Base-by-base conservation (phyloP, 23 tunicate species). In the Pegea sp. region DNA sequence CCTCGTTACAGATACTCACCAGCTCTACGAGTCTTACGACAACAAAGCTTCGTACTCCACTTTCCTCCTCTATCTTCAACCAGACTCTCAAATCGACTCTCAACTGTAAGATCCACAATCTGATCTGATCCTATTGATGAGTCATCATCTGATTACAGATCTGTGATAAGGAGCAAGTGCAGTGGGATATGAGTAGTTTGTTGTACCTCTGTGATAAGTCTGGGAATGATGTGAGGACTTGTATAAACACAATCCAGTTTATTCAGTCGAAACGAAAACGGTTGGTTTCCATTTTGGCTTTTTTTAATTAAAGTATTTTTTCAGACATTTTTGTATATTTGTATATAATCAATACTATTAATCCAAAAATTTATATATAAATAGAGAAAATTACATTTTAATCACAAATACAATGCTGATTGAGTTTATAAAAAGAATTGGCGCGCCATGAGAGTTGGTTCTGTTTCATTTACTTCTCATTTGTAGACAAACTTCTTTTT, bases 171-270 rank as follows among this genome's bases (percentile, higher is more conserved):
- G 84, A 84, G 49, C 48, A 33, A 22, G 38, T 87, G 51, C 63
- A 72, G 1, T 67, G 90, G 49, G 92, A 78, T 44, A 54, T 77
- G 57, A 54, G 91, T 22, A 56, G 71, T 28, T 57, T 90, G 29
- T 43, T 90, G 25, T 72, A 66, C 16, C 68, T 91, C 22, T 81
- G 93, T 44, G 93, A 91, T 30, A 91, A 91, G 60, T 54, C 93
- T 0, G 93, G 81, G 18, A 81, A 91, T 58, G 99, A 91, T 63
- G 75, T 91, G 1, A 61, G 99, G 48, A 67, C 93, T 24, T 91
- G 99, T 34, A 72, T 91, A 42, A 91, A 91, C 57, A 71, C 99
- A 3, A 63, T 91, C 48, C 99, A 91, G 59, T 91, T 91, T 32
- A 56, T 80, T 18, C 60, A 68, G 52, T 56, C 81, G 2, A 75